These are phyloP conservation scores for Cololabis saira DNA, from an alignment of 2,113 vertebrate species.

Conservation along the genomic window DNA sequence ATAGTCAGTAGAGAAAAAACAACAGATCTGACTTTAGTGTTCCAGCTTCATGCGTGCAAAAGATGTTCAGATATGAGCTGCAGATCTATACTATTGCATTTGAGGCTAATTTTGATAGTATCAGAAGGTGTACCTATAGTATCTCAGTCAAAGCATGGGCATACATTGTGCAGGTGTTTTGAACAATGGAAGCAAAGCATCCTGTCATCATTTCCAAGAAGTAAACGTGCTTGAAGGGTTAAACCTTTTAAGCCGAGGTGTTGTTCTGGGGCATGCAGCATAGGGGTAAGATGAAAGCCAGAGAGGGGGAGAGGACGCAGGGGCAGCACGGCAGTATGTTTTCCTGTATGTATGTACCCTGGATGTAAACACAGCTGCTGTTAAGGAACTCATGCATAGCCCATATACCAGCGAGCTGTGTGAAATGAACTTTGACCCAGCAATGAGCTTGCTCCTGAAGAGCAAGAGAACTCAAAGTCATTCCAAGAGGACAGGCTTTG, in stretches of 20 bases:
- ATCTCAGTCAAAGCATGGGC: not conserved
- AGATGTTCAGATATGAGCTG: constrained; percentile 41
- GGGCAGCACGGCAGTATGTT: constrained; percentile 52
- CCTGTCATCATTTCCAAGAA: constrained; percentile 41
- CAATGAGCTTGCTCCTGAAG: constrained; percentile 33
- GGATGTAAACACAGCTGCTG: constrained; percentile 82
- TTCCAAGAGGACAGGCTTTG: constrained; percentile 35
- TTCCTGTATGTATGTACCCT: constrained; percentile 71
- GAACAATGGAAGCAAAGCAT: not conserved
- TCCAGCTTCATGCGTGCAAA: no score
- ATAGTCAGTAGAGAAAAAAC: no score
- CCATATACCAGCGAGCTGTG: constrained; percentile 64
- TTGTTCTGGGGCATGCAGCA: constrained; percentile 56
- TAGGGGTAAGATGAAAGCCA: constrained; percentile 78
- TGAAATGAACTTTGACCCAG: constrained; percentile 72
- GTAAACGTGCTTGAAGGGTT: constrained; percentile 29
- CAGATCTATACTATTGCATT: not conserved
- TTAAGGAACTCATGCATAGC: constrained; percentile 69
- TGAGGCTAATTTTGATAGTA: not conserved
- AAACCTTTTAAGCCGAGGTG: constrained; percentile 57
- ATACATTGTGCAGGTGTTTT: constrained; percentile 25
- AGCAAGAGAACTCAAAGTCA: constrained; percentile 62
- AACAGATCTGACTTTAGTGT: no score
- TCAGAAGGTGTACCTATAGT: not conserved
- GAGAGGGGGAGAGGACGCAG: constrained; percentile 48